Evolutionary conservation across 2,888 invertebrate species (phyloP).

Genomic region (Dynastes grantii): DNA sequence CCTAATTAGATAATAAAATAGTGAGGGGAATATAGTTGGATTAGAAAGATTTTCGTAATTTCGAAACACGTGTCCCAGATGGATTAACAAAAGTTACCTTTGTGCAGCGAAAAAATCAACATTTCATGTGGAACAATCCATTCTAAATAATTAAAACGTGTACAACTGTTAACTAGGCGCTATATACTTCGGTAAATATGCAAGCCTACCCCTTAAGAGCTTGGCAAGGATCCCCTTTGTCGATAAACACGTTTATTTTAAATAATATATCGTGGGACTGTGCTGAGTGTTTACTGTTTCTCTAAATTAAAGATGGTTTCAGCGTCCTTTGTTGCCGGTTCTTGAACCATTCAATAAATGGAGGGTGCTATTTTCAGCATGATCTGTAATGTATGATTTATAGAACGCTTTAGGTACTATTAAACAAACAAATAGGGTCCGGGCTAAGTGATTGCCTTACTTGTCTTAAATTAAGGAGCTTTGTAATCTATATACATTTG

Average conservation of each 20-base stretch:
- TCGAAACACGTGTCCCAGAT: not conserved
- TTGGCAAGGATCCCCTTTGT: slow-evolving; percentile 3
- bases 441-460: not conserved
- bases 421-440: not conserved
- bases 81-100: not conserved
- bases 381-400: slow-evolving; percentile 28
- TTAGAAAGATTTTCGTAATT: not conserved
- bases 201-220: too few species aligned
- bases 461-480: not conserved
- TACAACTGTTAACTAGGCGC: not conserved
- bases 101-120: too few species aligned
- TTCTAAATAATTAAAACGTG: not conserved
- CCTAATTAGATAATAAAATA: slow-evolving; percentile 27
- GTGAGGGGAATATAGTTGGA: not conserved
- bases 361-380: slow-evolving; percentile 11
- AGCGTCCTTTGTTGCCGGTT: slow-evolving; percentile 31
- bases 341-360: slow-evolving; percentile 11
- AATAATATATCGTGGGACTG: slow-evolving; percentile 39
- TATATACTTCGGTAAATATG: too few species aligned
- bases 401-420: slow-evolving; percentile 1
- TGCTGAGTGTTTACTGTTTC: slow-evolving; percentile 29
- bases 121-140: too few species aligned
- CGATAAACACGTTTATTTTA: slow-evolving; percentile 38
- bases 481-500: not conserved
- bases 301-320: slow-evolving; percentile 39